phyloP scores from a whole-genome alignment of 2,888 invertebrate genomes.

The Athetis lepigone region DNA sequence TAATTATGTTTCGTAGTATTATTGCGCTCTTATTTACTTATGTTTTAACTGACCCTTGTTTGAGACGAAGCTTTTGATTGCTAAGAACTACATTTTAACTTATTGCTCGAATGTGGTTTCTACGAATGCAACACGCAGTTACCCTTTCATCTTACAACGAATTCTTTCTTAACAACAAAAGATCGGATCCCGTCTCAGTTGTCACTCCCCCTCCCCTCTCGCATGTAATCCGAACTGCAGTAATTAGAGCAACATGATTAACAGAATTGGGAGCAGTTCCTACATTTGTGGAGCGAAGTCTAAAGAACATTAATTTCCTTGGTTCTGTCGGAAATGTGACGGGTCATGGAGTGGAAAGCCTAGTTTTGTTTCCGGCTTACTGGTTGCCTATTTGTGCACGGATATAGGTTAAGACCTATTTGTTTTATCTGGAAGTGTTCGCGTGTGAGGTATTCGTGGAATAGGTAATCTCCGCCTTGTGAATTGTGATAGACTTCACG shows the following conservation, averaged over 20 bases:
- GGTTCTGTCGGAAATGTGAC: slow-evolving; percentile 56
- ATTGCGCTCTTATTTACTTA: neutral
- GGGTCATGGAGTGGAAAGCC: slow-evolving; percentile 63
- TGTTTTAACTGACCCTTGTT: neutral
- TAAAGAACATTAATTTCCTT: slow-evolving; percentile 69
- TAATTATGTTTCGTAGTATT: neutral
- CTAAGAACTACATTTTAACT: neutral
- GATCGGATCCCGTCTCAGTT: slow-evolving; percentile 33
- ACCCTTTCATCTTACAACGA: slow-evolving; percentile 4
- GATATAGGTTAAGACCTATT: slow-evolving; percentile 33
- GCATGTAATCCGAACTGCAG: slow-evolving; percentile 38
- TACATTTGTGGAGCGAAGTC: slow-evolving; percentile 48
- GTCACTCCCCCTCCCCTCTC: slow-evolving; percentile 28
- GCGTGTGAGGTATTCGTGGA: neutral
- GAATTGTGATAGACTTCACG: slow-evolving; percentile 2
- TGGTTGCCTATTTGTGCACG: slow-evolving; percentile 66
- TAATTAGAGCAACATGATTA: slow-evolving; percentile 64
- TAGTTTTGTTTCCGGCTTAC: slow-evolving; percentile 70
- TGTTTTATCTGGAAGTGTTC: slow-evolving; percentile 14
- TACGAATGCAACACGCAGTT: neutral
- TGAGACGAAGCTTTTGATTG: neutral
- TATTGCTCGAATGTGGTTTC: slow-evolving; percentile 5
- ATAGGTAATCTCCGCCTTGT: slow-evolving; percentile 1
- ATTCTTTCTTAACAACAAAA: slow-evolving; percentile 23
- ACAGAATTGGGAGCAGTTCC: slow-evolving; percentile 56